A percentile compares a stretch with the other conserved stretches of the same genome.
phyloP scores from a whole-genome alignment of 2,888 invertebrate species.

The Congeria kusceri region DNA sequence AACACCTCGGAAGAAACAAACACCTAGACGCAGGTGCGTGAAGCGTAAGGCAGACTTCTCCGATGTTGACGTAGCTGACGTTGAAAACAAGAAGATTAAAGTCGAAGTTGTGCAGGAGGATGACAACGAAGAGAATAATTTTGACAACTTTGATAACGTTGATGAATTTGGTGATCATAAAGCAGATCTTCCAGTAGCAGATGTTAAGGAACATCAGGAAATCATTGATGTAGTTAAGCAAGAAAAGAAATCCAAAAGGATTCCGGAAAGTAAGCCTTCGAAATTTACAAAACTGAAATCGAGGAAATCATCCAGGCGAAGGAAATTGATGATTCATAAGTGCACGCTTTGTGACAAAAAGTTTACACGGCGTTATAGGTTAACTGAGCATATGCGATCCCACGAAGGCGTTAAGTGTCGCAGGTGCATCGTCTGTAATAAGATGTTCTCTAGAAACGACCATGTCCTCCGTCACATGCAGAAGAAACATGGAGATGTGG shows the following conservation, averaged over 20 bases:
- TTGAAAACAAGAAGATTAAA: neutral
- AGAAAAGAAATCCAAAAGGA: neutral
- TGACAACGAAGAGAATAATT: neutral
- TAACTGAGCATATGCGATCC: constrained; percentile 35
- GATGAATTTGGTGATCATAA: neutral
- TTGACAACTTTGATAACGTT: neutral
- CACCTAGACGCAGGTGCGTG: neutral
- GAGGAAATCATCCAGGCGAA: neutral
- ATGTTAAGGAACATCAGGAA: neutral
- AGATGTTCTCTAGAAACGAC: constrained; percentile 32
- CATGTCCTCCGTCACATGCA: constrained; percentile 52
- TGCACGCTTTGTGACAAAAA: constrained; percentile 41
- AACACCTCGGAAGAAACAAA: neutral
- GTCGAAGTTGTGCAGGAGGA: neutral
- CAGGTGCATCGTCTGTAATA: constrained; percentile 42
- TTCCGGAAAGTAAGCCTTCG: neutral
- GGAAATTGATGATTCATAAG: constrained; percentile 18
- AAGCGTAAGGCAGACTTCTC: neutral
- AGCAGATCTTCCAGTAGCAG: neutral
- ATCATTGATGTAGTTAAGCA: neutral
- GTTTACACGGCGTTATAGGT: constrained; percentile 30
- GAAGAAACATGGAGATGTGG: constrained; percentile 26
- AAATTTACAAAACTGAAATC: neutral
- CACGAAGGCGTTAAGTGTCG: constrained; percentile 33
- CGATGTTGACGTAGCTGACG: neutral